Evolutionary conservation across 1,140 invertebrate genomes (phyloP), one percentile per base, ranked within the genome.

Genomic region (Sesamia nonagrioides): DNA sequence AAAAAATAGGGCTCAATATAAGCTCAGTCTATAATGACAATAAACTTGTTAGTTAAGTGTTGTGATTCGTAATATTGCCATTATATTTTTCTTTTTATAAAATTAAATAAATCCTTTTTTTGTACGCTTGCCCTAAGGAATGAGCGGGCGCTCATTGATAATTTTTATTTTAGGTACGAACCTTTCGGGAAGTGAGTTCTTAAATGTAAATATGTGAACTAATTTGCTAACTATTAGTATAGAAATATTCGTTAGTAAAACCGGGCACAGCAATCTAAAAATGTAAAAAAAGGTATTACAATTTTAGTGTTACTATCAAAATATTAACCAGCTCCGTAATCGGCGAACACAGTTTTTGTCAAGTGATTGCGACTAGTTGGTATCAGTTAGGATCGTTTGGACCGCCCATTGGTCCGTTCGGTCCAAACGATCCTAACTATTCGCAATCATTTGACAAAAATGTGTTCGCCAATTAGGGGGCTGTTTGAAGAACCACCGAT

Each of bases 41-140:
- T 73, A 73, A 73, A 58, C 27, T 72, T 58, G 54, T n/a, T 73
- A 73, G 71, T 17, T 73, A 73, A 73, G 71, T 73, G 54, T 58
- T 73, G 50, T 73, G 71, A 58, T 73, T 33, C 33, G 42, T 21
- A 45, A 66, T 27, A 73, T 73, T 73, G 52, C 50, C 52, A 73
- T 69, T 50, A 48, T 45, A 27, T 68, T 35, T 58, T 73, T 71
- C 37, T n/a, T n/a, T 17, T 54, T 71, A 33, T 37, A 11, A 52
- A 35, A 52, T 17, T 71, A 54, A 54, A n/a, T 63, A 63, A 17
- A 68, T 8, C 68, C 27, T 33, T 27, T 17, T 52, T 71, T 52
- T 71, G 37, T 2, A 15, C 2, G 21, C 42, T 71, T 71, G 68
- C 68, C 18, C n/a, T n/a, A n/a, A n/a, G n/a, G n/a, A n/a, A n/a